phyloP scores from a whole-genome alignment of 2,888 invertebrate genomes.

The Ophioninae sp. region DNA sequence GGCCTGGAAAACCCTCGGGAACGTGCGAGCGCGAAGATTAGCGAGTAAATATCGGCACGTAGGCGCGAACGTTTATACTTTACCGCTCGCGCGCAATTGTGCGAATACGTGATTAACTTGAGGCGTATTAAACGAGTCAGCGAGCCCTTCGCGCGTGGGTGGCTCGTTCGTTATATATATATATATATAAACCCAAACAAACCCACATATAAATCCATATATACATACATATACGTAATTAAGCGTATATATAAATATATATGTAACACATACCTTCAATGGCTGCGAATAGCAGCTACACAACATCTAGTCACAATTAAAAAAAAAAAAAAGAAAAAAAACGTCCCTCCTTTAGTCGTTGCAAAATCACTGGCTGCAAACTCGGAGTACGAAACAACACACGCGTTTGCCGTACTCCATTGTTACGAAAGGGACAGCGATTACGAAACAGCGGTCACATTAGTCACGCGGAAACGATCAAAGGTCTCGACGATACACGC shows the following conservation, averaged over 20 bases:
- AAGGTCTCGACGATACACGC: slow-evolving; percentile 11
- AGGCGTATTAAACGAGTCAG: slow-evolving; percentile 23
- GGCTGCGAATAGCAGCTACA: slow-evolving; percentile 25
- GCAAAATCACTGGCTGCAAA: slow-evolving; percentile 52
- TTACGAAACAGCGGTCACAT: slow-evolving; percentile 47
- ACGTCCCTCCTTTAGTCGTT: slow-evolving; percentile 45
- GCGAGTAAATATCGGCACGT: slow-evolving; percentile 7
- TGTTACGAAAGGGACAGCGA: slow-evolving; percentile 52
- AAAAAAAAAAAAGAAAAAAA: slow-evolving; percentile 23
- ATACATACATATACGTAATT: too few species aligned
- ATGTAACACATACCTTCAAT: slow-evolving; percentile 10
- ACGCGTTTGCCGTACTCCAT: slow-evolving; percentile 40
- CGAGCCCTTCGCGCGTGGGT: slow-evolving; percentile 56
- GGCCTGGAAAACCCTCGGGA: background rate
- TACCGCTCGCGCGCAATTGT: slow-evolving; percentile 11
- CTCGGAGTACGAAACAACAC: background rate
- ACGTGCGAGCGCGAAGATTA: background rate
- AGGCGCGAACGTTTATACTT: slow-evolving; percentile 26
- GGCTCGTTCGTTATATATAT: slow-evolving; percentile 10
- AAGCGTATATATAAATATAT: background rate
- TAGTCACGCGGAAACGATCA: slow-evolving; percentile 47
- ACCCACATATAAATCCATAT: background rate
- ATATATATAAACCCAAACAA: background rate
- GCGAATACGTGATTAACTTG: slow-evolving; percentile 51
- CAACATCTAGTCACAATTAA: background rate